Evolutionary conservation across 92 coral and sea anemone species (phyloP).

Genomic region (Montipora capitata): DNA sequence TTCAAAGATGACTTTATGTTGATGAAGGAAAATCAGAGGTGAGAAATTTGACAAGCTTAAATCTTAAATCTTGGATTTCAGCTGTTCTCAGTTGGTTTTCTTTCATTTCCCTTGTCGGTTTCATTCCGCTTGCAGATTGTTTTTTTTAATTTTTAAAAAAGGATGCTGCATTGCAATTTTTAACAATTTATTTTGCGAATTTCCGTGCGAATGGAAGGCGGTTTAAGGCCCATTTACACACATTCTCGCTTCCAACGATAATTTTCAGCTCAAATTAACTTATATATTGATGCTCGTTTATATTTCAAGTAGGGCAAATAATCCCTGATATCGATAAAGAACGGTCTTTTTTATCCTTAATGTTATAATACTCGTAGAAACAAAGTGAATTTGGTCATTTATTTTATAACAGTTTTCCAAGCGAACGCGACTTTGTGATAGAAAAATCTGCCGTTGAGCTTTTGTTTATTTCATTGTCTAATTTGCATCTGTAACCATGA

Average conservation of each 20-base stretch:
- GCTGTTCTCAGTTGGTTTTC: too few relatives aligned
- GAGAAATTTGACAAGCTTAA: too few relatives aligned
- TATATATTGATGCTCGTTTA: constrained; percentile 17
- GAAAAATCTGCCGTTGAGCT: constrained; percentile 29
- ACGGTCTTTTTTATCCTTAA: background rate
- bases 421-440: background rate
- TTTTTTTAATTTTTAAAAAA: background rate
- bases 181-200: background rate
- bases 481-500: constrained; percentile 59
- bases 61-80: too few relatives aligned
- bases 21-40: too few relatives aligned
- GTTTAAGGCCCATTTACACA: background rate
- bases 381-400: background rate
- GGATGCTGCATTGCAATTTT: too few relatives aligned
- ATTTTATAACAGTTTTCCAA: background rate
- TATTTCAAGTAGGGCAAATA: constrained; percentile 12
- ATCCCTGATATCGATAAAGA: background rate
- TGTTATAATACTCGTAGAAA: background rate
- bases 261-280: too few relatives aligned
- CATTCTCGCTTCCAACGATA: too few relatives aligned
- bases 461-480: constrained; percentile 9
- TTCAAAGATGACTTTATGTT: too few relatives aligned
- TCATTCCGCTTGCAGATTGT: background rate
- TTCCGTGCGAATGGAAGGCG: background rate
- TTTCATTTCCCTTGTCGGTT: background rate